Conservation (phyloP, 2,888 invertebrate species). For the Sclerodermus sp. region DNA sequence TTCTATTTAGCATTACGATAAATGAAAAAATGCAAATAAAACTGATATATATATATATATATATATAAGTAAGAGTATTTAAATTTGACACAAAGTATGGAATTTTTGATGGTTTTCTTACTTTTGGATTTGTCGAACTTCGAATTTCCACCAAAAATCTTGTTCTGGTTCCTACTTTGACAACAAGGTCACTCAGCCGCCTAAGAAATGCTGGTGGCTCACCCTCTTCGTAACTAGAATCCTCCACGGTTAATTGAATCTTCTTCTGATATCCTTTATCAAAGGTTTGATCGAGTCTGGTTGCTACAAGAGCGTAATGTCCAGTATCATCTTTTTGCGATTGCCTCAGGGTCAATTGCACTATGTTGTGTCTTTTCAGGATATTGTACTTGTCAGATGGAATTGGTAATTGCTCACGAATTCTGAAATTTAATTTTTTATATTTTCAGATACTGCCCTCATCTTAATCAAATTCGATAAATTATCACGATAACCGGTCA, state of each 20-base stretch:
- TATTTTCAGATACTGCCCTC: too few species aligned
- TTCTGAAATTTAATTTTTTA: slow-evolving; percentile 26
- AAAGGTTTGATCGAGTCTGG: slow-evolving; percentile 63
- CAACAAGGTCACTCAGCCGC: slow-evolving; percentile 81
- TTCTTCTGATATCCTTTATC: slow-evolving; percentile 62
- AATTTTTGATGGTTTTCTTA: too few species aligned
- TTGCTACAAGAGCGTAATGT: slow-evolving; percentile 69
- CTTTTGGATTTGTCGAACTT: slow-evolving; percentile 79
- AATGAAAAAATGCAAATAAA: too few species aligned
- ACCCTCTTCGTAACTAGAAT: slow-evolving; percentile 59
- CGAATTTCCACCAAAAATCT: slow-evolving; percentile 82
- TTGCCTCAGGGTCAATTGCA: slow-evolving; percentile 61
- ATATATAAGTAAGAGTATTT: too few species aligned
- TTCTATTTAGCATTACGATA: too few species aligned
- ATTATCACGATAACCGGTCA: too few species aligned
- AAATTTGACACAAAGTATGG: too few species aligned
- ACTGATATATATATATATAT: too few species aligned
- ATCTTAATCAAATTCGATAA: too few species aligned
- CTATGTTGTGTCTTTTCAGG: slow-evolving; percentile 65
- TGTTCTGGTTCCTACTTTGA: slow-evolving; percentile 87
- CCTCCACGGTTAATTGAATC: slow-evolving; percentile 46
- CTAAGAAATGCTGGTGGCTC: slow-evolving; percentile 83
- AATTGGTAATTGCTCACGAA: slow-evolving; percentile 59
- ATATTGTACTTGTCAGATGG: slow-evolving; percentile 69
- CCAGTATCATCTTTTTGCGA: slow-evolving; percentile 58